Percentiles rank a stretch among this genome's conserved stretches.
Evolutionary conservation across 2,113 vertebrate species (phyloP).

Genomic region (Syngnathus scovelli): DNA sequence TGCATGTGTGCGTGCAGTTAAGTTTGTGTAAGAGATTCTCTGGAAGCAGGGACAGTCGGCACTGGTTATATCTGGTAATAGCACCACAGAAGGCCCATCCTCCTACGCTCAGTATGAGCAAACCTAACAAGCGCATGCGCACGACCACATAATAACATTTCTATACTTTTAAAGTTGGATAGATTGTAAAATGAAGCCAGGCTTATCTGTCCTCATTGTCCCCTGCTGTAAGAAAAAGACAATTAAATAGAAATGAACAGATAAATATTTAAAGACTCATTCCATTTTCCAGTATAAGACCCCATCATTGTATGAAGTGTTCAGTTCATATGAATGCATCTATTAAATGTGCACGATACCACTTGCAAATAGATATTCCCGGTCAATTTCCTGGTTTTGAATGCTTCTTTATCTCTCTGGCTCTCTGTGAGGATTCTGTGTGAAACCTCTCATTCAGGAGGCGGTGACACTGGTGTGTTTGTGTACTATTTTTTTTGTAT

Average conservation of each 20-base stretch:
- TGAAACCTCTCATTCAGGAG: constrained; percentile 50
- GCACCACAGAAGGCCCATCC: constrained; percentile 62
- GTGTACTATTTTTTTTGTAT: constrained; percentile 28
- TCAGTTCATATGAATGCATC: constrained; percentile 11
- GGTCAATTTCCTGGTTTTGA: constrained; percentile 35
- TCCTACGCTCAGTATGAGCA: constrained; percentile 65
- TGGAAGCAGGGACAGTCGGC: constrained; percentile 21
- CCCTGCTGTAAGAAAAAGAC: not conserved
- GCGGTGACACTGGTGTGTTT: constrained; percentile 53
- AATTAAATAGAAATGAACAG: not conserved
- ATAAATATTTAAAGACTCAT: not conserved
- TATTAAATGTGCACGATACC: constrained; percentile 23
- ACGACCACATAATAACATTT: constrained; percentile 11
- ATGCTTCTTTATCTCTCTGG: constrained; percentile 38
- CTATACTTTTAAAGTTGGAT: constrained; percentile 17
- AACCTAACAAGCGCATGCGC: constrained; percentile 28
- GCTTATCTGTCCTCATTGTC: constrained; percentile 9
- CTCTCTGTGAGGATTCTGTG: constrained; percentile 32
- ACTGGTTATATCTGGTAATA: constrained; percentile 58
- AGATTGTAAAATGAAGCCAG: constrained; percentile 30
- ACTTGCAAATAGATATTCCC: constrained; percentile 41
- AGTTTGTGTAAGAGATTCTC: constrained; percentile 14
- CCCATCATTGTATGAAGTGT: not conserved
- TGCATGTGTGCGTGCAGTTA: constrained; percentile 17
- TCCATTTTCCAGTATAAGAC: constrained; percentile 11